Evolutionary conservation across 2,797 vertebrate species (phyloP).

Genomic region (Bradypodion ventrale): DNA sequence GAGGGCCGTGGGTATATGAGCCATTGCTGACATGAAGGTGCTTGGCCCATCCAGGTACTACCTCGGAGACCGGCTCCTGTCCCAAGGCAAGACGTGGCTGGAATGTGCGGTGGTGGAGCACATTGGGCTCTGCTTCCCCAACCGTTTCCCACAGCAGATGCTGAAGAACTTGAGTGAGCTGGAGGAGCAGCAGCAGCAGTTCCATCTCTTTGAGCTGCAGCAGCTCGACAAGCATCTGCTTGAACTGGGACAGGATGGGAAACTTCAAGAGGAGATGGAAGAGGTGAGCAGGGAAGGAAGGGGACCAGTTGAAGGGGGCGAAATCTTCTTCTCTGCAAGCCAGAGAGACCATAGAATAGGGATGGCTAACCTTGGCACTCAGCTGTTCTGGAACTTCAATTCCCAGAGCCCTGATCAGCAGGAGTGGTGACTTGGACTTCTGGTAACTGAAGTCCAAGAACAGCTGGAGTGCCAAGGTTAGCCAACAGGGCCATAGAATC

Average conservation of each 20-base stretch:
- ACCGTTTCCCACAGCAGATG: slow-evolving; percentile 93
- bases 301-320: fast-evolving
- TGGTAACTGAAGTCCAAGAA: too few relatives aligned
- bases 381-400: too few relatives aligned
- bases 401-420: too few relatives aligned
- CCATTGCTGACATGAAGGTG: neutral
- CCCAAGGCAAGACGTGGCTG: slow-evolving; percentile 84
- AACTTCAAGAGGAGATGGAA: slow-evolving; percentile 33
- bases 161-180: slow-evolving; percentile 85
- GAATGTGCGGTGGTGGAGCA: slow-evolving; percentile 88
- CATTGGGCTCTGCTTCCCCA: slow-evolving; percentile 91
- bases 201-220: slow-evolving; percentile 88
- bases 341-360: too few relatives aligned
- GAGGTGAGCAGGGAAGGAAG: slow-evolving; percentile 8
- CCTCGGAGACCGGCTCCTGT: slow-evolving; percentile 90
- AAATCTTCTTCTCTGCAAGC: fast-evolving
- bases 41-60: slow-evolving; percentile 78
- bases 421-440: too few relatives aligned
- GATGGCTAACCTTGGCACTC: too few relatives aligned
- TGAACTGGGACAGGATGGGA: slow-evolving; percentile 58
- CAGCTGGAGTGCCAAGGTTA: too few relatives aligned
- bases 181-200: slow-evolving; percentile 86
- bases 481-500: too few relatives aligned
- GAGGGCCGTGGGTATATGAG: neutral
- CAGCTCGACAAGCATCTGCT: slow-evolving; percentile 84